phyloP scores from a whole-genome alignment of 2,888 invertebrate species.

The Acanthosepion esculentum region DNA sequence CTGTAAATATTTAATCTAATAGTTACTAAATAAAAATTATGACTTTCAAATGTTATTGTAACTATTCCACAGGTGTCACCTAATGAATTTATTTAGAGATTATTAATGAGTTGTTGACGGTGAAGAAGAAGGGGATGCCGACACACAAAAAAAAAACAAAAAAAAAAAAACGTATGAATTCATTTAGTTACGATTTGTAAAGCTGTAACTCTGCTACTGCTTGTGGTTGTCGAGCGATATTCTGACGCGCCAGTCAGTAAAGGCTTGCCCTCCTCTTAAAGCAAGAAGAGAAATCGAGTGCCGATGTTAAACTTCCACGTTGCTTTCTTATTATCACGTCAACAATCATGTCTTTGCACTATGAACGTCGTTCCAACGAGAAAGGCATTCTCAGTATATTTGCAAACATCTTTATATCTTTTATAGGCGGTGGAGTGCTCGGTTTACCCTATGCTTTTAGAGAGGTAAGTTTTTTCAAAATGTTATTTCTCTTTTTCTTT shows the following conservation, averaged over 20 bases:
- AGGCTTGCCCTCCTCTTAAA: neutral
- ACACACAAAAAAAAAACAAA: too few relatives aligned
- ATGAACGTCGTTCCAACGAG: neutral
- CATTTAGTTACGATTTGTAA: too few relatives aligned
- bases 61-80: too few relatives aligned
- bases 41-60: too few relatives aligned
- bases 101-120: too few relatives aligned
- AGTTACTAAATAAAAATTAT: too few relatives aligned
- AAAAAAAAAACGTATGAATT: too few relatives aligned
- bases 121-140: too few relatives aligned
- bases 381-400: conserved; percentile 61
- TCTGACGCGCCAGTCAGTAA: conserved; percentile 24
- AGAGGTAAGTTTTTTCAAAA: conserved; percentile 68
- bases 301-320: conserved; percentile 25
- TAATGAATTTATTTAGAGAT: too few relatives aligned
- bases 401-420: conserved; percentile 76
- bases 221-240: too few relatives aligned
- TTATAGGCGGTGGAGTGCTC: conserved; percentile 76
- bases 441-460: conserved; percentile 76
- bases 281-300: neutral
- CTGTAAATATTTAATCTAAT: too few relatives aligned
- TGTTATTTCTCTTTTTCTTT: neutral
- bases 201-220: too few relatives aligned
- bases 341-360: neutral
- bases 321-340: neutral